Evolutionary conservation across 2,888 invertebrate species (phyloP).

Genomic region (Oscheius myriophilus): DNA sequence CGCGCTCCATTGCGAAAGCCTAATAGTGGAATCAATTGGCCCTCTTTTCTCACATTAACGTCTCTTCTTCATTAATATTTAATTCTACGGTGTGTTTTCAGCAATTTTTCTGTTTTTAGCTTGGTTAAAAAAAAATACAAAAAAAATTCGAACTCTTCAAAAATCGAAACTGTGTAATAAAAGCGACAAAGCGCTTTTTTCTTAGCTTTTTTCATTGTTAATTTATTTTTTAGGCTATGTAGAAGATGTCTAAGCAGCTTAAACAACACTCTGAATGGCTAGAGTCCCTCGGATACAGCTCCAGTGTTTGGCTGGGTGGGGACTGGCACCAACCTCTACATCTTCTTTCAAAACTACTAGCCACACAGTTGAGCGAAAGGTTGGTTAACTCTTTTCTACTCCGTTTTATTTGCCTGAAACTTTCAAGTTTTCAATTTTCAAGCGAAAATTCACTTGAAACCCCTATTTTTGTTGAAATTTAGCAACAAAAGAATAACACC

Average conservation of each 20-base stretch:
- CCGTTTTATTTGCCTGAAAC: no score
- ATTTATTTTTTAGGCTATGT: neutral
- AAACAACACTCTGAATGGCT: constrained; percentile 35
- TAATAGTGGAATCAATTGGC: no score
- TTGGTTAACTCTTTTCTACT: no score
- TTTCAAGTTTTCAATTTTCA: neutral
- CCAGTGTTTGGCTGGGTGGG: constrained; percentile 33
- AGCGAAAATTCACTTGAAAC: no score
- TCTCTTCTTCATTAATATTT: no score
- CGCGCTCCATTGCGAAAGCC: no score
- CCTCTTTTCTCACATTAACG: no score
- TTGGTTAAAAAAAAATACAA: no score
- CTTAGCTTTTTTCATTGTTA: neutral
- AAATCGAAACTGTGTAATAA: neutral
- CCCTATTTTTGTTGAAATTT: no score
- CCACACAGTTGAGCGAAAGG: constrained; percentile 27
- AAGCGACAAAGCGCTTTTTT: neutral
- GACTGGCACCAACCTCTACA: constrained; percentile 38
- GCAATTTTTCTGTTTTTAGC: no score
- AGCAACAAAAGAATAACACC: no score
- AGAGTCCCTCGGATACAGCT: constrained; percentile 30
- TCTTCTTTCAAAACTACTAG: constrained; percentile 31
- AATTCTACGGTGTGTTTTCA: no score
- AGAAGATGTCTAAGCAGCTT: constrained; percentile 12
- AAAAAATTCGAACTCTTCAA: neutral